These are phyloP conservation scores for Buceros bicornis DNA, from an alignment of 2,797 vertebrate species.

Conservation along the genomic window DNA sequence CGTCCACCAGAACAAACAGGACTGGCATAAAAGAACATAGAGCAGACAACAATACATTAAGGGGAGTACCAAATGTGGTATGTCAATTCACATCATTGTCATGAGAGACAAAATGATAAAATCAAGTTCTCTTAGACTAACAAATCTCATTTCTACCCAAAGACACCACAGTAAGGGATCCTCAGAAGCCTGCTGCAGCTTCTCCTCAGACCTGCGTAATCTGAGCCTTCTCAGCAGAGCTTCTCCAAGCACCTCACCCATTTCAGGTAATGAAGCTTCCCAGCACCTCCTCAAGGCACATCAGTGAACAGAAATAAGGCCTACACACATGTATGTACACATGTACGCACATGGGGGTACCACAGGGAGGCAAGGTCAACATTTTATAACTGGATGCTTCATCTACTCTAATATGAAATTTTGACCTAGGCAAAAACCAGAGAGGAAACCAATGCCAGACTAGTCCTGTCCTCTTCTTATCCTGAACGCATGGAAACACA, in stretches of 20 bases:
- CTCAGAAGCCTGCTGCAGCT: background rate
- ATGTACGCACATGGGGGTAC: background rate
- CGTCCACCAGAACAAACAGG: background rate
- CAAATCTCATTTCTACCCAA: background rate
- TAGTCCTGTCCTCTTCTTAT: background rate
- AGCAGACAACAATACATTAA: background rate
- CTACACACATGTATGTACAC: fast-evolving
- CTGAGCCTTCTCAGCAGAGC: background rate
- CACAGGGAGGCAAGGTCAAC: background rate
- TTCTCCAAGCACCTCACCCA: background rate
- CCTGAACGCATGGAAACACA: background rate
- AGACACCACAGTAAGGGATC: background rate
- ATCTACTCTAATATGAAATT: background rate
- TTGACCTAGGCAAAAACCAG: background rate
- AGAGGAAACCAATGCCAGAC: background rate
- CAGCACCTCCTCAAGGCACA: background rate
- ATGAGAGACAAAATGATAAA: background rate
- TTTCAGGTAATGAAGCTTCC: background rate
- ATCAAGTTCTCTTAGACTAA: background rate
- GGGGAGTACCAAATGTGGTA: background rate
- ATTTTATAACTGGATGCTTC: background rate
- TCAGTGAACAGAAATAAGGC: background rate
- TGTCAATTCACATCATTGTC: background rate
- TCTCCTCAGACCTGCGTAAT: background rate
- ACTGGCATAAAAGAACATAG: background rate